Evolutionary conservation across 2,113 vertebrate genomes (phyloP), one percentile per base, ranked within the genome.

Genomic region (Rallus limicola): DNA sequence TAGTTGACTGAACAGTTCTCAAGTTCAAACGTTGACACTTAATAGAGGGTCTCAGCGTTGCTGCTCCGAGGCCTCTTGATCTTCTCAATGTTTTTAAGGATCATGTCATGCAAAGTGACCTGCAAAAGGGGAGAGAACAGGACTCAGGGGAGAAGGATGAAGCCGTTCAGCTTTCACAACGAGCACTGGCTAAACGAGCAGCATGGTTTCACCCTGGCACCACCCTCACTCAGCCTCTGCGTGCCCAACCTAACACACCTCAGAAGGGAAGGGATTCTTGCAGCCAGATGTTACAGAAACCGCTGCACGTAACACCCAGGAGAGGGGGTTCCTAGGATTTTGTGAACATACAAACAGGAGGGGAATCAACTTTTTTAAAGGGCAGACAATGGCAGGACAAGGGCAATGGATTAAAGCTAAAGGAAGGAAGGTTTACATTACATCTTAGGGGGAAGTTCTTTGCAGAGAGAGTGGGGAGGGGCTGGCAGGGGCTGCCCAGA

Each of bases 81-180:
- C 98, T 99, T 99, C 98, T 99, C 99, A 21, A 99, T 99, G 97
- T 99, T 99, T 98, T 99, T 99, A 97, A 99, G 98, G 95, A 99
- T 99, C 99, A 99, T 99, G 97, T 99, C 99, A 77, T 99, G 99
- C 98, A 99, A 98, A 90, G 99, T 99, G 97, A 99, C 99, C 99
- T 99, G 93, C 53, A 60, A 50, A 50, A 81, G 81, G 38, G 65
- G 60, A 88, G 60, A 88, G 36, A 89, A 40, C 20, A 40, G 26
- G 60, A n/a, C 78, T 93, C 64, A 93, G 89, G 62, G 4, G n/a
- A 33, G 68, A 65, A 86, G 34, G 36, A 16, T 2, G 2, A 55
- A n/a, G n/a, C 9, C 1, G n/a, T 46, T 58, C 75, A 36, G 26
- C 24, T 33, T 16, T 77, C 82, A 46, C 50, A 12, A 10, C 0